Evolutionary conservation across 2,797 vertebrate species (phyloP).

Genomic region (Tiaroga cobitis): DNA sequence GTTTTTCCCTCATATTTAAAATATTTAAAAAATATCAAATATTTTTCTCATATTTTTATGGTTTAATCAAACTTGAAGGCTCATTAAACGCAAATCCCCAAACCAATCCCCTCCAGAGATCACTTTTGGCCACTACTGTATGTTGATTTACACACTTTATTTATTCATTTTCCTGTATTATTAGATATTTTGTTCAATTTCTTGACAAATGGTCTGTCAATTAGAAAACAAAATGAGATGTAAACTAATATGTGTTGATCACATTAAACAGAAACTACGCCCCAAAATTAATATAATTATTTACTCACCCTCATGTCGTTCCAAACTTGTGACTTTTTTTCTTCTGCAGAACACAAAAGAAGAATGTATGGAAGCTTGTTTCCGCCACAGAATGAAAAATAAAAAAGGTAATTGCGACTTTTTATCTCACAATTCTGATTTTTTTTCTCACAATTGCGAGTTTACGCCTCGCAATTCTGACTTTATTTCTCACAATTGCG

Average conservation of each 20-base stretch:
- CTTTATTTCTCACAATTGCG: too few species aligned
- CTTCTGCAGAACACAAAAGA: background rate
- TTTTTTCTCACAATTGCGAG: too few species aligned
- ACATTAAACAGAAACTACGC: background rate
- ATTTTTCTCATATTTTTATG: background rate
- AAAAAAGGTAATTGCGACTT: too few species aligned
- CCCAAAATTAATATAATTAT: background rate
- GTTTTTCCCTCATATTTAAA: background rate
- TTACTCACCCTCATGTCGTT: background rate
- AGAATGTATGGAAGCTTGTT: too few species aligned
- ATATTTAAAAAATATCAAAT: background rate
- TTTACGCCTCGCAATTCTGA: too few species aligned
- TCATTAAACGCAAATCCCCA: background rate
- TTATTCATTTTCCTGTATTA: background rate
- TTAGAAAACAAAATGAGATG: background rate
- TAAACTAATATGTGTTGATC: background rate
- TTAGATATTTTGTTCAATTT: background rate
- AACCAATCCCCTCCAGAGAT: background rate
- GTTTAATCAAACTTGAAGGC: background rate
- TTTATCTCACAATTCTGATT: too few species aligned
- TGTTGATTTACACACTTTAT: background rate
- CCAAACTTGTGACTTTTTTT: too few species aligned
- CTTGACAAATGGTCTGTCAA: background rate
- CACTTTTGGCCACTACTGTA: background rate
- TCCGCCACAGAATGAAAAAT: too few species aligned